Evolutionary conservation across 1,140 invertebrate genomes (phyloP), one percentile per base, ranked within the genome.

Genomic region (Lepidurus couesii): DNA sequence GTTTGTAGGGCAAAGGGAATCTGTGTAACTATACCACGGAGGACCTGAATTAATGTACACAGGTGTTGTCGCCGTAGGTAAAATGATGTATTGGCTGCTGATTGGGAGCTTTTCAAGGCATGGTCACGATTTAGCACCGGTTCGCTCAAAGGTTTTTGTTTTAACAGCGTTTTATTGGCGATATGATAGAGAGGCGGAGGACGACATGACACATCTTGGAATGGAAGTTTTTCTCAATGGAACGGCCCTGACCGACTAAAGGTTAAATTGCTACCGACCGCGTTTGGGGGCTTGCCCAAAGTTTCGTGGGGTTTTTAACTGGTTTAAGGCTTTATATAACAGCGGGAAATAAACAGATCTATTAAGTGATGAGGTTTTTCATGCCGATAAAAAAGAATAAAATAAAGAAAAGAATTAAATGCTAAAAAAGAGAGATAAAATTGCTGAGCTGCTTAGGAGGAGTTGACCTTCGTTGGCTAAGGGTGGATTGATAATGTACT

Each of bases 161-260:
- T 65, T 65, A n/a, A 65, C n/a, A 65, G 21, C 47, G 26, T 7
- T 65, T 13, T 16, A 4, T 21, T n/a, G 16, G 8, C 21, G 16
- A 13, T 13, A 21, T 65, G 1, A 65, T 16, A 65, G 53, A 16
- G 16, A 65, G 53, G 53, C 16, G 16, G 53, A 65, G 53, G 53
- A 65, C 53, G 13, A 34, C 34, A 34, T 34, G 34, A 34, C 34
- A 34, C 34, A 34, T 34, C 0, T 34, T 34, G 34, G 13, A 16
- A 65, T 21, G 9, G 16, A 65, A 21, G 53, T 65, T 65, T 65
- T 65, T 65, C 53, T 65, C 53, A 65, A 65, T 65, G 53, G 21
- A 65, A 65, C 53, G 53, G 53, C 53, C 53, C 21, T 65, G 53
- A 65, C 53, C 53, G 21, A 65, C 53, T 65, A 65, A 65, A 65